phyloP scores from a whole-genome alignment of 2,888 invertebrate genomes.

The Luperina nickerlii region DNA sequence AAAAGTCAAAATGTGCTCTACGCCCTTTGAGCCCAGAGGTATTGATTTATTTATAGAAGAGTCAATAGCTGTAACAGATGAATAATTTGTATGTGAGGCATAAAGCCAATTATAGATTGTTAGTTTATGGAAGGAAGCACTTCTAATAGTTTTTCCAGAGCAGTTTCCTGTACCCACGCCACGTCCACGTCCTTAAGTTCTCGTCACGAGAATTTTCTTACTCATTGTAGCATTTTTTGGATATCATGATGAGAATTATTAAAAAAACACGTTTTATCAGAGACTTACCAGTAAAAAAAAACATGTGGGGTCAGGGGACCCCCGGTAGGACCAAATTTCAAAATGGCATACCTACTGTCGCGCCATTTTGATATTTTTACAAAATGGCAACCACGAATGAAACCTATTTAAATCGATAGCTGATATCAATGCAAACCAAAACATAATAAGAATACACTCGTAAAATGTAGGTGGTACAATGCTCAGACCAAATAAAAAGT shows the following conservation, averaged over 20 bases:
- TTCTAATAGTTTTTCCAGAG: constrained; percentile 22
- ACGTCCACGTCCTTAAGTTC: constrained; percentile 1
- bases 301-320: not conserved
- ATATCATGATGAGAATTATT: not conserved
- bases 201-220: not conserved
- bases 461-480: not conserved
- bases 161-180: constrained; percentile 36
- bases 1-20: no score
- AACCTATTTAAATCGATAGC: not conserved
- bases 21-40: no score
- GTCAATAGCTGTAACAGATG: no score
- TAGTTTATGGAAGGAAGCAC: not conserved
- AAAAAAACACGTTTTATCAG: not conserved
- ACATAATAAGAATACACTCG: not conserved
- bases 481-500: no score
- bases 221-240: not conserved
- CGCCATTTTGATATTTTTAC: not conserved
- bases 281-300: not conserved
- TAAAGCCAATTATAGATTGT: not conserved
- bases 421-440: not conserved
- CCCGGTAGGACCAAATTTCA: not conserved
- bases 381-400: not conserved
- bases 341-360: not conserved
- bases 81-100: no score
- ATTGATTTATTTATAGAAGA: no score